Evolutionary conservation across 2,888 invertebrate species (phyloP).

Genomic region (Agrenia bidenticulata): DNA sequence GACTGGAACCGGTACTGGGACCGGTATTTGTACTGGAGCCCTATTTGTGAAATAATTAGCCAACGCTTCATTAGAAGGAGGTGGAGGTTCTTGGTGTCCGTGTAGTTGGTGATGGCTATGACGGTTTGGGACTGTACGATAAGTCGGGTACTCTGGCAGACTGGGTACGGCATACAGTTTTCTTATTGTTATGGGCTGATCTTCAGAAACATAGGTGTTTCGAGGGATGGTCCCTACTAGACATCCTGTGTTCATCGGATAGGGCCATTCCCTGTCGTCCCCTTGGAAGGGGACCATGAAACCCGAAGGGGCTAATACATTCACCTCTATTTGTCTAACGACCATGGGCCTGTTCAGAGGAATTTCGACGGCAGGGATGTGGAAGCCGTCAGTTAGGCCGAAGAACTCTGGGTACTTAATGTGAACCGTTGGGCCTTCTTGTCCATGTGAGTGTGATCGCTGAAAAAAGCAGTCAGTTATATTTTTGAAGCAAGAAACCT

Average conservation of each 20-base stretch:
- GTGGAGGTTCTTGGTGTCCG: slow-evolving; percentile 13
- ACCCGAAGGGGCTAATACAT: slow-evolving; percentile 46
- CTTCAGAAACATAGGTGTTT: slow-evolving; percentile 22
- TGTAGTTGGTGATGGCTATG: slow-evolving; percentile 27
- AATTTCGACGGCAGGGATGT: slow-evolving; percentile 51
- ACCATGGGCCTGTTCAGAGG: slow-evolving; percentile 44
- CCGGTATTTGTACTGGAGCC: neutral
- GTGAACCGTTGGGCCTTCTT: neutral
- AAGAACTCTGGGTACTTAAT: slow-evolving; percentile 31
- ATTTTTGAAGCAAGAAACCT: no score
- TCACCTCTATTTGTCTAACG: slow-evolving; percentile 29
- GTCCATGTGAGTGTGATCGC: neutral
- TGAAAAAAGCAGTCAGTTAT: no score
- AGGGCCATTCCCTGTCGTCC: slow-evolving; percentile 28
- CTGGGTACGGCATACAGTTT: slow-evolving; percentile 37
- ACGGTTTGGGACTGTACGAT: slow-evolving; percentile 19
- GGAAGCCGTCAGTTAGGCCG: slow-evolving; percentile 39
- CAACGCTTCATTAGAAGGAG: slow-evolving; percentile 17
- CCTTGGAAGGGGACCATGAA: slow-evolving; percentile 39
- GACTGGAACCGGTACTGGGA: neutral
- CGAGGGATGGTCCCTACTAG: slow-evolving; percentile 35
- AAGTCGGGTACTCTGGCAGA: slow-evolving; percentile 36
- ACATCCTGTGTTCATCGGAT: slow-evolving; percentile 37
- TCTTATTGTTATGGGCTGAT: slow-evolving; percentile 31
- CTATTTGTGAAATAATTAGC: slow-evolving; percentile 15